Evolutionary conservation across 2,113 vertebrate genomes (phyloP).

Genomic region (Cairina moschata): DNA sequence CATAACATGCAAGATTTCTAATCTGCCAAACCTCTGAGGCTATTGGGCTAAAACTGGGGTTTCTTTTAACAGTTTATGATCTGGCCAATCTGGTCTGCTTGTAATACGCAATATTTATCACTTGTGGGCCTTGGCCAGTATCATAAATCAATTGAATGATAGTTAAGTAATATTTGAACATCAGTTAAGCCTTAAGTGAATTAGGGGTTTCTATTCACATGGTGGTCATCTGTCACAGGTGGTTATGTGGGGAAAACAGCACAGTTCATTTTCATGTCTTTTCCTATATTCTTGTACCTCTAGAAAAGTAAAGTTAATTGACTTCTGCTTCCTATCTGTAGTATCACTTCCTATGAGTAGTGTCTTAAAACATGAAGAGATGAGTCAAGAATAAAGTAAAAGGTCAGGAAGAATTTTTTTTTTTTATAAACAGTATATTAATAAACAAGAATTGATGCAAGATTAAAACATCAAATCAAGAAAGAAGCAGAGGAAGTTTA

Average conservation of each 20-base stretch:
- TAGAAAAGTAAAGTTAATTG: not conserved
- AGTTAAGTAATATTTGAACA: conserved; percentile 3
- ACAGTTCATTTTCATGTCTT: not conserved
- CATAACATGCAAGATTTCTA: not conserved
- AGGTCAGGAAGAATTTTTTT: not conserved
- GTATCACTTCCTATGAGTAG: no score
- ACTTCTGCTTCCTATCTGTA: not conserved
- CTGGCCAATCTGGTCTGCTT: not conserved
- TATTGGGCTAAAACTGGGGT: not conserved
- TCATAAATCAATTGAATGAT: not conserved
- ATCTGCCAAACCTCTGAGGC: conserved; percentile 25
- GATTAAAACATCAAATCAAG: not conserved
- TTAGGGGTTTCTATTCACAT: not conserved
- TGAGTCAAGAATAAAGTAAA: not conserved
- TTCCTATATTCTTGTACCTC: not conserved
- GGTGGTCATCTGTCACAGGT: not conserved
- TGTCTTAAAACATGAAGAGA: not conserved
- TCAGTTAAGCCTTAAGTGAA: not conserved
- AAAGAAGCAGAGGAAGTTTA: not conserved
- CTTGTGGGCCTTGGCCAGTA: not conserved
- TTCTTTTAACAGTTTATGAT: not conserved
- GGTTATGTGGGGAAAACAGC: not conserved
- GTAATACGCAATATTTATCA: not conserved
- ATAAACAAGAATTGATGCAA: not conserved
- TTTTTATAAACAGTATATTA: not conserved